A percentile compares a stretch with the other conserved stretches of the same genome.
These are phyloP conservation scores for Parotocinclus haroldoi DNA, from an alignment of 2,797 vertebrate genomes.

Conservation along the genomic window DNA sequence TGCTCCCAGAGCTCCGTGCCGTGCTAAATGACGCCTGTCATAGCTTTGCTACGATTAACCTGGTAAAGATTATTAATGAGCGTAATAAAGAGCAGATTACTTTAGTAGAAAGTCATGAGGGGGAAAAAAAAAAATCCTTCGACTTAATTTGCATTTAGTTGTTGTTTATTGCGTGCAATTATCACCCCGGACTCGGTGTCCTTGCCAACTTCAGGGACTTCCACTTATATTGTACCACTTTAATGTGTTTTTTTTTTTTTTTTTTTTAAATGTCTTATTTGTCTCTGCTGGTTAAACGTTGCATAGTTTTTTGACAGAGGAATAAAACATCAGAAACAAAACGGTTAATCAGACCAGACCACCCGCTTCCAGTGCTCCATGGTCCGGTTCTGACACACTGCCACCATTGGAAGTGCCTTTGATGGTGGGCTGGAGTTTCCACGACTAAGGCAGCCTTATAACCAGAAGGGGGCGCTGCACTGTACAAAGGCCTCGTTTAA, in stretches of 20 bases:
- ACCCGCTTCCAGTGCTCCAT: too few species aligned
- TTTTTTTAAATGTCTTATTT: slow-evolving; percentile 6
- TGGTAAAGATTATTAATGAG: slow-evolving; percentile 95
- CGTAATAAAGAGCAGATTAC: slow-evolving; percentile 89
- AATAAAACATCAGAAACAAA: too few species aligned
- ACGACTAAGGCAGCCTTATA: too few species aligned
- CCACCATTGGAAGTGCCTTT: too few species aligned
- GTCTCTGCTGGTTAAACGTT: too few species aligned
- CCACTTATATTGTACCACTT: slow-evolving; percentile 65
- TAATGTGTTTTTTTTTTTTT: slow-evolving; percentile 53
- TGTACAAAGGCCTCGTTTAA: too few species aligned
- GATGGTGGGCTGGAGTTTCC: too few species aligned
- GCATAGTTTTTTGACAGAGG: too few species aligned
- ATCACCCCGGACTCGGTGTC: slow-evolving; percentile 57
- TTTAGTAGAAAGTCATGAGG: slow-evolving; percentile 69
- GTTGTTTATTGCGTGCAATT: slow-evolving; percentile 64
- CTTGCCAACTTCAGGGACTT: slow-evolving; percentile 40
- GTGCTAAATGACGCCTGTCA: slow-evolving; percentile 86
- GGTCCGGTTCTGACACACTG: too few species aligned
- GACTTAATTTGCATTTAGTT: slow-evolving; percentile 66
- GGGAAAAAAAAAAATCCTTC: slow-evolving; percentile 60
- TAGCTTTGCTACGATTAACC: slow-evolving; percentile 77
- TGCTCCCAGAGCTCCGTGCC: slow-evolving; percentile 72
- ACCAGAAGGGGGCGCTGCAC: too few species aligned
- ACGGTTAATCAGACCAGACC: too few species aligned